A percentile compares a stretch with the other conserved stretches of the same genome.
Evolutionary conservation across 1,140 invertebrate genomes (phyloP).

Genomic region (Drosophila paulistorum): DNA sequence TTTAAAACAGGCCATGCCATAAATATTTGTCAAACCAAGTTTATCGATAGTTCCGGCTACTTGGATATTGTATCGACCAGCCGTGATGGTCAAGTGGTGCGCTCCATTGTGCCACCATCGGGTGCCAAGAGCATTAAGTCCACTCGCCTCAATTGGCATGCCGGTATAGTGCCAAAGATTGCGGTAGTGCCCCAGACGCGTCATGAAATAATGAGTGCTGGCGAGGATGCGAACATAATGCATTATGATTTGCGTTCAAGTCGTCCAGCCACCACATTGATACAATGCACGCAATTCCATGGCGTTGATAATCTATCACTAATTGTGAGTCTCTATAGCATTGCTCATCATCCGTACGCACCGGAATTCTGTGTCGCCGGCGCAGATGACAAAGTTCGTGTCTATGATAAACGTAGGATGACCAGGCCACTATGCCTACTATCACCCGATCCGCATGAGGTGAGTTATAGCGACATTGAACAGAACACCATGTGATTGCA

Average conservation of each 20-base stretch:
- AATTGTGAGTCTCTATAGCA: constrained; percentile 89
- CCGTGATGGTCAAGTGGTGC: constrained; percentile 93
- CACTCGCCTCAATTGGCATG: constrained; percentile 61
- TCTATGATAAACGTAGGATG: constrained; percentile 89
- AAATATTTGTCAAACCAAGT: constrained; percentile 95
- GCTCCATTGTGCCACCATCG: constrained; percentile 63
- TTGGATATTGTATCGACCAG: constrained; percentile 93
- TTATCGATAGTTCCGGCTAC: constrained; percentile 86
- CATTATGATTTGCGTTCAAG: constrained; percentile 91
- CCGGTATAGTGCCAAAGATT: constrained; percentile 74
- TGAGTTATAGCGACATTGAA: constrained; percentile 31
- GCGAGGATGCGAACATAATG: constrained; percentile 93
- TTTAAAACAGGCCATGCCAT: constrained; percentile 91
- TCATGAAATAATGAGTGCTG: constrained; percentile 92
- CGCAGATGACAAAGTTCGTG: constrained; percentile 85
- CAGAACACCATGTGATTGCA: no score
- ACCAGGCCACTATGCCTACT: constrained; percentile 83
- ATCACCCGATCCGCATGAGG: constrained; percentile 78
- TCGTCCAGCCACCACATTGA: constrained; percentile 30
- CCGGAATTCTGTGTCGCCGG: constrained; percentile 93
- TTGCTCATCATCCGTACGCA: constrained; percentile 92
- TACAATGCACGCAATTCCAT: constrained; percentile 11
- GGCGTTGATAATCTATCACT: no score
- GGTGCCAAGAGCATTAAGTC: constrained; percentile 52
- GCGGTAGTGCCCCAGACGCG: constrained; percentile 86